Percentiles rank a stretch among this genome's conserved stretches.
These are phyloP conservation scores for Myotis vivesi DNA, from an alignment of 2,797 vertebrate species.

Conservation along the genomic window DNA sequence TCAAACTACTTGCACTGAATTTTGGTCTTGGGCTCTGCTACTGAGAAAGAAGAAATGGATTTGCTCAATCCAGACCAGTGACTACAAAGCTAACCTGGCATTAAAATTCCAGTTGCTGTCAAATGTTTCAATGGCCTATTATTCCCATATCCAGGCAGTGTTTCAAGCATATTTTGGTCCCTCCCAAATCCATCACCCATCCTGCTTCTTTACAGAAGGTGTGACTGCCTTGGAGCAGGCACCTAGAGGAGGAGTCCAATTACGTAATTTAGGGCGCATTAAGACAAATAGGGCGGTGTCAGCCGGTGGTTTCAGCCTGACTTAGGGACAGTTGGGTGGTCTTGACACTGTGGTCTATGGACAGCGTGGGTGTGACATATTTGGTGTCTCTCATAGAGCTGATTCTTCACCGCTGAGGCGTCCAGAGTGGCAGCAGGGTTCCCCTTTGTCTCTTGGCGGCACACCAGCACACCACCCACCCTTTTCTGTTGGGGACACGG, in stretches of 20 bases:
- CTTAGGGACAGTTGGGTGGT: not conserved
- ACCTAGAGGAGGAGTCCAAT: not conserved
- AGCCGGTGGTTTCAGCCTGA: not conserved
- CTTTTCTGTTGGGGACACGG: fast-evolving
- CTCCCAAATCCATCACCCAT: not conserved
- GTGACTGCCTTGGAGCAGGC: not conserved
- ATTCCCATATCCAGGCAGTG: not conserved
- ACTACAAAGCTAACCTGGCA: not conserved
- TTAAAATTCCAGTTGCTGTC: not conserved
- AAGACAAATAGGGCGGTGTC: not conserved
- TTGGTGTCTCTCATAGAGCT: not conserved
- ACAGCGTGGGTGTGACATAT: not conserved
- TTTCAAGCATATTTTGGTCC: not conserved
- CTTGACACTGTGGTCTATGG: too few relatives aligned
- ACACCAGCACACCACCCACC: fast-evolving
- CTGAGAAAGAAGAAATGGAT: not conserved
- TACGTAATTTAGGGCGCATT: not conserved
- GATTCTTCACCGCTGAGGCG: not conserved
- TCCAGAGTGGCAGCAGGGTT: not conserved
- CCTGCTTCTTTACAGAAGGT: not conserved
- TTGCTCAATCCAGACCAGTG: not conserved
- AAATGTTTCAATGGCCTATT: not conserved
- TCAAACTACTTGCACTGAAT: not conserved
- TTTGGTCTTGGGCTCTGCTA: not conserved
- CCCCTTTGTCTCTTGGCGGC: not conserved